Percentiles rank a stretch among this genome's conserved stretches.
Conservation (phyloP, 2,888 invertebrate genomes). For the Homarus gammarus region DNA sequence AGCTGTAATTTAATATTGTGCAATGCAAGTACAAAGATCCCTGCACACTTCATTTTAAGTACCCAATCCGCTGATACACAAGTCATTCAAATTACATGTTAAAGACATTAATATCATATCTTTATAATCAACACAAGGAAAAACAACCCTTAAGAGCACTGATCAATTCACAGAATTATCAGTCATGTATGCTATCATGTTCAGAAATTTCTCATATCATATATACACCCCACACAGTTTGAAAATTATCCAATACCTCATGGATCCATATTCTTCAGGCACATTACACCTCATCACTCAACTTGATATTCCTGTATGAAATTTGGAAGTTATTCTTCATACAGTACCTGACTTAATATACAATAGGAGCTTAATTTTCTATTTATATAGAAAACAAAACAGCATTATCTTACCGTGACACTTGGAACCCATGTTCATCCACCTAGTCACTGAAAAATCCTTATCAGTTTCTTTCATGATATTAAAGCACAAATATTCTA, state of each 20-base stretch:
- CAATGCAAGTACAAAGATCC: background rate
- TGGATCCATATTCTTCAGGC: slow-evolving; percentile 9
- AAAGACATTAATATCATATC: background rate
- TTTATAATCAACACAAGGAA: background rate
- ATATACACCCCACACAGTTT: slow-evolving; percentile 1
- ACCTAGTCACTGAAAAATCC: background rate
- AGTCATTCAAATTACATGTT: background rate
- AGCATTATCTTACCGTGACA: slow-evolving; percentile 8
- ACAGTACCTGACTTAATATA: background rate
- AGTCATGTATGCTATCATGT: background rate
- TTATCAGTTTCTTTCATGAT: background rate
- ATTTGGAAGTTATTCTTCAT: background rate
- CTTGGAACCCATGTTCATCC: background rate
- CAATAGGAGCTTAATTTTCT: background rate
- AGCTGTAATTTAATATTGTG: background rate
- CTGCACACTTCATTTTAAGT: background rate
- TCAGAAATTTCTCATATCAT: background rate
- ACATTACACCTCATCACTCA: background rate
- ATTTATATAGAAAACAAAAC: background rate
- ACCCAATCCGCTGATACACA: background rate
- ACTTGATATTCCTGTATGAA: background rate
- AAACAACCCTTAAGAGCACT: background rate
- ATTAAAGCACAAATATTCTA: background rate
- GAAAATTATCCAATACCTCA: background rate
- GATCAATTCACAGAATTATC: slow-evolving; percentile 6